Conservation (phyloP, 2,113 vertebrate genomes). For the Tauraco erythrolophus region DNA sequence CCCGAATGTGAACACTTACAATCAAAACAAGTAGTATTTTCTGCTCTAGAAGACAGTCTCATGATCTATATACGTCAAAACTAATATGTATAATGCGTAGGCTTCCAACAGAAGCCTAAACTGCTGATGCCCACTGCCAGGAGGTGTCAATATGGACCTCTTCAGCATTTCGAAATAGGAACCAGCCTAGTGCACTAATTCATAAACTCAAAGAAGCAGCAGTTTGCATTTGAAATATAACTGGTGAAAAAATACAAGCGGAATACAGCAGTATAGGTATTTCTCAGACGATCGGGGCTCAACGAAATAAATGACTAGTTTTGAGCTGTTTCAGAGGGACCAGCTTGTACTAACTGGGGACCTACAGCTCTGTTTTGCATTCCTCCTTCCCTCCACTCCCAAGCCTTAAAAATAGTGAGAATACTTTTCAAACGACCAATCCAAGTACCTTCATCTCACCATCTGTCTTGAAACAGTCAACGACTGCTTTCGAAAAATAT, state of each 20-base stretch:
- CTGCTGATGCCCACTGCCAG: neutral
- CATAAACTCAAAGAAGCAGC: neutral
- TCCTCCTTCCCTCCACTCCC: neutral
- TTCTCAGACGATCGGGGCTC: neutral
- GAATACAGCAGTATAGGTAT: neutral
- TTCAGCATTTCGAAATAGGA: neutral
- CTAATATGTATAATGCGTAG: rapidly evolving
- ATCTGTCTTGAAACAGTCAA: neutral
- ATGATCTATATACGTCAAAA: neutral
- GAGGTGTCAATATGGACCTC: neutral
- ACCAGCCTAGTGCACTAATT: neutral
- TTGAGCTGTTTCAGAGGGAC: neutral
- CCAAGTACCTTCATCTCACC: neutral
- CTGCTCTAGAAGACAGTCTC: neutral
- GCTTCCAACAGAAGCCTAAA: neutral
- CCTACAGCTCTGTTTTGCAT: neutral
- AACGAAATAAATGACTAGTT: neutral
- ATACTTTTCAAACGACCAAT: neutral
- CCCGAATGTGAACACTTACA: neutral
- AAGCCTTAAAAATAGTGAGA: neutral
- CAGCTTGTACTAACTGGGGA: neutral
- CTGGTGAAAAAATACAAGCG: neutral
- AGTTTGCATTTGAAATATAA: neutral
- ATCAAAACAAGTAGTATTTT: neutral
- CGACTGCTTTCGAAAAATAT: neutral